A percentile compares a stretch with the other conserved stretches of the same genome.
Conservation (phyloP, 2,888 invertebrate species). For the Mesorhabditis belari region DNA sequence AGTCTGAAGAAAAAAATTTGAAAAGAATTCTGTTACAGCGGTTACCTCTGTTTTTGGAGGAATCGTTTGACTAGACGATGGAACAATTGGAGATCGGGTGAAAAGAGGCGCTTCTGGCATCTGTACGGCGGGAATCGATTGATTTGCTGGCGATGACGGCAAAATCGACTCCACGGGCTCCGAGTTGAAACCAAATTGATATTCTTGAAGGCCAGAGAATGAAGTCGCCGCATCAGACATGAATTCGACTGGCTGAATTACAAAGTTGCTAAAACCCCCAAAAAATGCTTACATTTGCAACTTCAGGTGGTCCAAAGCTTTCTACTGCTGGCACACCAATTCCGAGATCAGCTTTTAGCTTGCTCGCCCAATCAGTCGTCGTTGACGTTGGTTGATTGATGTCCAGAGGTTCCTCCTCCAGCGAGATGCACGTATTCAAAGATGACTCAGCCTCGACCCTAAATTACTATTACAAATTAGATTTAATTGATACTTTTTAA, state of each 20-base stretch:
- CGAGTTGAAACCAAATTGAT: conserved; percentile 17
- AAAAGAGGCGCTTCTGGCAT: neutral
- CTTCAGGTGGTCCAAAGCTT: no score
- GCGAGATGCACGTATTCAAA: no score
- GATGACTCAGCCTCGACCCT: no score
- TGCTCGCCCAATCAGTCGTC: conserved; percentile 25
- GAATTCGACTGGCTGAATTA: neutral
- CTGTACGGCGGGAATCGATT: neutral
- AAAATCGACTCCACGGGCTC: conserved; percentile 14
- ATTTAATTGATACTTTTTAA: no score
- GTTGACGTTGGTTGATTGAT: no score
- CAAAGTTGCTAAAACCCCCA: neutral
- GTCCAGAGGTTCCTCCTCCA: no score
- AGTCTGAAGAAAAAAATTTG: no score
- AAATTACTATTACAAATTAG: no score
- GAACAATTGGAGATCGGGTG: neutral
- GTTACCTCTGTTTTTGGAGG: neutral
- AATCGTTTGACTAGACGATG: neutral
- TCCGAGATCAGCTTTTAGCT: conserved; percentile 43
- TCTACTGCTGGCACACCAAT: conserved; percentile 17
- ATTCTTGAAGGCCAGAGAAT: neutral
- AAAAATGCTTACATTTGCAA: neutral
- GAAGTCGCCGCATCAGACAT: neutral
- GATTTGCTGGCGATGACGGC: neutral
- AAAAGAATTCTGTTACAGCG: no score